phyloP scores from a whole-genome alignment of 2,888 invertebrate genomes.

The Gymnoscelis rufifasciata region DNA sequence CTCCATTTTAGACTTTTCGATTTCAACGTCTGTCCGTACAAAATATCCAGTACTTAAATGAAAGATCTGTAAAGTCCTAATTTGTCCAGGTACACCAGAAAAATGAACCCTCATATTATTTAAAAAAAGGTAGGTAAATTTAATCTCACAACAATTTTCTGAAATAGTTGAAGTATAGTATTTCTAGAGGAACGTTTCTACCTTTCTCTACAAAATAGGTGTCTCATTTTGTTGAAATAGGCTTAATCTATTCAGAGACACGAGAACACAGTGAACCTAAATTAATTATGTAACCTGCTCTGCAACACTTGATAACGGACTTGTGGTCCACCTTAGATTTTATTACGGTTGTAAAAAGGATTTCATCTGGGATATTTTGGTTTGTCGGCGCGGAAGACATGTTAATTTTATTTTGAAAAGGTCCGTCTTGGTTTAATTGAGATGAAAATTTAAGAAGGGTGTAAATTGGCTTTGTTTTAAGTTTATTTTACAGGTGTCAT shows the following conservation, averaged over 20 bases:
- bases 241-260: constrained; percentile 7
- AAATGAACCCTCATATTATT: too few relatives aligned
- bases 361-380: constrained; percentile 19
- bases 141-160: too few relatives aligned
- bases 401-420: constrained; percentile 28
- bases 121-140: too few relatives aligned
- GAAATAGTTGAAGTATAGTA: too few relatives aligned
- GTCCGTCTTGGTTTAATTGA: constrained; percentile 15
- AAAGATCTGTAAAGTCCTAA: too few relatives aligned
- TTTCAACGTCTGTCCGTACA: too few relatives aligned
- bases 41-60: too few relatives aligned
- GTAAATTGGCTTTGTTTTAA: constrained; percentile 10
- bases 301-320: constrained; percentile 43
- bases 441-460: constrained; percentile 8
- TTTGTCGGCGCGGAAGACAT: constrained; percentile 15
- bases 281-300: constrained; percentile 43
- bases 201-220: not conserved
- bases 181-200: too few relatives aligned
- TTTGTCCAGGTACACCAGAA: too few relatives aligned
- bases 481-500: not conserved
- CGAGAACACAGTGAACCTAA: constrained; percentile 23
- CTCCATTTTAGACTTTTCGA: too few relatives aligned
- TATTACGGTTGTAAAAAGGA: constrained; percentile 28
- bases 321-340: constrained; percentile 37
- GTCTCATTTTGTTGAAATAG: not conserved